Conservation (phyloP, 1,140 invertebrate genomes). For the Papilio helenus region DNA sequence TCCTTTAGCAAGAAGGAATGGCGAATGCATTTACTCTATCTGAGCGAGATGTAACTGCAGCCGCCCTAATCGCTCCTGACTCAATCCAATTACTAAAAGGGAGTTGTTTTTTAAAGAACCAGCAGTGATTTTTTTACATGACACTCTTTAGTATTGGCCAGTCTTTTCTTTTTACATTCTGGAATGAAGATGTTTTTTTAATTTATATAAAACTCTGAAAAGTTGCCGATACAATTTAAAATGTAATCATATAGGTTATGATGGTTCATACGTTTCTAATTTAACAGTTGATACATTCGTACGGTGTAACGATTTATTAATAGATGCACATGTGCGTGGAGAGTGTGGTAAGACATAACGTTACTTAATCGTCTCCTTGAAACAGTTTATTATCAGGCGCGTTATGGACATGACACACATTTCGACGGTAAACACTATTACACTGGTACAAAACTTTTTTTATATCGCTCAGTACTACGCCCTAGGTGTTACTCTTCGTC, state of each 20-base stretch:
- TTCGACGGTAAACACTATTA: constrained; percentile 66
- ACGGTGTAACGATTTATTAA: constrained; percentile 4
- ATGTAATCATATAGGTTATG: background rate
- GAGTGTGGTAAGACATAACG: constrained; percentile 55
- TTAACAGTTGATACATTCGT: constrained; percentile 11
- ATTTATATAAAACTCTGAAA: background rate
- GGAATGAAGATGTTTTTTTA: background rate
- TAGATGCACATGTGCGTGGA: constrained; percentile 40
- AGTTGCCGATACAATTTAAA: background rate
- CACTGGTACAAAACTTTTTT: constrained; percentile 56
- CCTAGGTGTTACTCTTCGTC: constrained; percentile 14
- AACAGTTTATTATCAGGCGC: constrained; percentile 76
- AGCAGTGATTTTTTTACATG: constrained; percentile 1
- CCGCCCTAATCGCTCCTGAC: constrained; percentile 53
- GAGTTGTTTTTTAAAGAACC: constrained; percentile 51
- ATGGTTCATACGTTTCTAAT: background rate
- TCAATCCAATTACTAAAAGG: constrained; percentile 64
- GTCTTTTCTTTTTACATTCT: background rate
- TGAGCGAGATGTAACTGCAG: constrained; percentile 20
- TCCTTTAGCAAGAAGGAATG: background rate
- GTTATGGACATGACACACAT: constrained; percentile 74
- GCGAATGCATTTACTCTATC: background rate
- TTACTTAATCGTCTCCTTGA: constrained; percentile 77
- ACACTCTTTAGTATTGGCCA: background rate
- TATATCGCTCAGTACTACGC: constrained; percentile 29